Percentiles rank a stretch among this genome's conserved stretches.
These are phyloP conservation scores for Bombus sylvicola DNA, from an alignment of 1,140 invertebrate species.

Conservation along the genomic window DNA sequence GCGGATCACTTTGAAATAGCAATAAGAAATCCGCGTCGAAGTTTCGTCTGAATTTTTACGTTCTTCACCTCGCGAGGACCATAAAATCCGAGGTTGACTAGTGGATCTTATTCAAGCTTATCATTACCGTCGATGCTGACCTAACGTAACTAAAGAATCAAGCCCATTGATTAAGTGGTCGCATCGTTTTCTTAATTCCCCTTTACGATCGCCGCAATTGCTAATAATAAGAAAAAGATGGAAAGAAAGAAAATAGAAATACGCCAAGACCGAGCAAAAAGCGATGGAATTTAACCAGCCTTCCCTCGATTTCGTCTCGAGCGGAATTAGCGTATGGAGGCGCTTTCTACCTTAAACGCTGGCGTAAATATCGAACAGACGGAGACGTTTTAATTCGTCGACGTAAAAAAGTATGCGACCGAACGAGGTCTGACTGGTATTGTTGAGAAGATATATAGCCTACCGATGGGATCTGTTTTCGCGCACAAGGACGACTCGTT, in stretches of 20 bases:
- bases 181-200: conserved; percentile 13
- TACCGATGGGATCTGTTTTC: conserved; percentile 42
- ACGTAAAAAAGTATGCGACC: conserved; percentile 18
- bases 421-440: conserved; percentile 10
- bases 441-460: conserved; percentile 44
- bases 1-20: too few species aligned
- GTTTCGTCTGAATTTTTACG: too few species aligned
- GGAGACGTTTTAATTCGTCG: conserved; percentile 21
- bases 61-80: background rate
- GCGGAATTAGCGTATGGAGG: conserved; percentile 4
- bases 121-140: conserved; percentile 15
- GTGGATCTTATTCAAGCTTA: background rate
- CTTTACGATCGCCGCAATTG: background rate
- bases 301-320: background rate
- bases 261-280: too few species aligned
- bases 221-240: background rate
- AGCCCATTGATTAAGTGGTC: background rate
- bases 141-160: conserved; percentile 7
- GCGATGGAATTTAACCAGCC: too few species aligned
- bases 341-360: conserved; percentile 45
- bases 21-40: background rate
- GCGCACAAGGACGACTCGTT: conserved; percentile 49
- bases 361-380: background rate
- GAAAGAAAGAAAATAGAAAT: too few species aligned
- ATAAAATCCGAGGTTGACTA: background rate